Base-by-base conservation (phyloP, 30 jellyfish, hydroid and myxozoan species). In the Phacellophora camtschatica region DNA sequence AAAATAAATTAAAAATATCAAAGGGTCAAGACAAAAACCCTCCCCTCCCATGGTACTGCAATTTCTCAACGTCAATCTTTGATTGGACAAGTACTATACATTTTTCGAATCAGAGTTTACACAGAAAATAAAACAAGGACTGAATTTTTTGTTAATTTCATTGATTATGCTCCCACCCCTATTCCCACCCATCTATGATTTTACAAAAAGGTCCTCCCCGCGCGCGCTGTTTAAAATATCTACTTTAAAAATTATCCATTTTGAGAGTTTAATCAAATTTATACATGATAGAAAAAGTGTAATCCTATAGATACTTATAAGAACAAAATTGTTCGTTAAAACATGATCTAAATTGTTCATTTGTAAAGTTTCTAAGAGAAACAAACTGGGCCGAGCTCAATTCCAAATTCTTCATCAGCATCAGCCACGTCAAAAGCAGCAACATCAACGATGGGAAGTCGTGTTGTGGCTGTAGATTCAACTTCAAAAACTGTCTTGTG, bases 331-430 rank as follows among this genome's bases (percentile, higher is more conserved):
- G 30, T 71, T 65, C 66, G 32, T 13, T 71, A 4, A 58, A 64
- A 53, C 36, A 46, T 57, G 13, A 20, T 63, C 57, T 62, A 2
- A 56, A 1, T 39, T 65, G 66, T 28, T 27, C 35, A 22, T 76
- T 35, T 18, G 58, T 8, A 43, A 63, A 31, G 35, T 46, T 43
- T 75, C 53, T 77, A 87, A 18, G 96, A 87, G 73, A 87, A 87
- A 58, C 99, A 94, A 15, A 94, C 96, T 33, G 99, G 99, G 57
- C 99, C 99, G 35, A 94, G 71, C 81, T 94, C 97, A 76, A 94
- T 76, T 39, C 99, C 99, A 82, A 94, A 94, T 59, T 86, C 99
- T 62, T 94, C 99, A 22, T 71, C 93, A 9, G 66, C 73, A 55
- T 87, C 96, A 45, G 99, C 99, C 35, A 94, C 99, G 53, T 94